Evolutionary conservation across 2,113 vertebrate species (phyloP).

Genomic region (Gallinago jamesoni): DNA sequence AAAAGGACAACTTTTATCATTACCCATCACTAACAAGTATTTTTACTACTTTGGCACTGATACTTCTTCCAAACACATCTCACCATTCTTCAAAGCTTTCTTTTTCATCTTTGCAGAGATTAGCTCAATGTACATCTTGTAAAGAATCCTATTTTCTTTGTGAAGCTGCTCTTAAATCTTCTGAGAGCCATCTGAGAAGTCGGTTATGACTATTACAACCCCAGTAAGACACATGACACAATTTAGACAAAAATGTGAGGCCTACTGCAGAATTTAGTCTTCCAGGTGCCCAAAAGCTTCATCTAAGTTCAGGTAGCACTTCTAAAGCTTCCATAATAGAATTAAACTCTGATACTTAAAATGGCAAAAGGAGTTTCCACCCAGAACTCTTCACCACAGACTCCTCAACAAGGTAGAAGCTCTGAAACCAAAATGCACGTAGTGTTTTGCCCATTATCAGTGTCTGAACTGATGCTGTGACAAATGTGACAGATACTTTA

Average conservation of each 20-base stretch:
- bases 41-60: neutral
- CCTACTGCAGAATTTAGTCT: neutral
- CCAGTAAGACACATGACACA: neutral
- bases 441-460: neutral
- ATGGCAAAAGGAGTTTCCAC: neutral
- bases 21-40: neutral
- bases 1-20: neutral
- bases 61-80: neutral
- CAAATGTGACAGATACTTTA: neutral
- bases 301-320: neutral
- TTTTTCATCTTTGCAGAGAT: neutral
- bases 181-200: neutral
- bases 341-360: neutral
- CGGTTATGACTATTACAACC: neutral
- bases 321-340: neutral
- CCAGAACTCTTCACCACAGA: neutral
- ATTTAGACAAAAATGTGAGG: neutral
- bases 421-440: neutral
- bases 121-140: neutral
- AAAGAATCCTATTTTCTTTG: neutral
- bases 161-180: neutral
- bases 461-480: neutral
- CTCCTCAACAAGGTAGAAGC: neutral
- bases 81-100: neutral
- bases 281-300: neutral